Conservation (phyloP, 1,140 invertebrate genomes). For the Eriocheir sinensis region DNA sequence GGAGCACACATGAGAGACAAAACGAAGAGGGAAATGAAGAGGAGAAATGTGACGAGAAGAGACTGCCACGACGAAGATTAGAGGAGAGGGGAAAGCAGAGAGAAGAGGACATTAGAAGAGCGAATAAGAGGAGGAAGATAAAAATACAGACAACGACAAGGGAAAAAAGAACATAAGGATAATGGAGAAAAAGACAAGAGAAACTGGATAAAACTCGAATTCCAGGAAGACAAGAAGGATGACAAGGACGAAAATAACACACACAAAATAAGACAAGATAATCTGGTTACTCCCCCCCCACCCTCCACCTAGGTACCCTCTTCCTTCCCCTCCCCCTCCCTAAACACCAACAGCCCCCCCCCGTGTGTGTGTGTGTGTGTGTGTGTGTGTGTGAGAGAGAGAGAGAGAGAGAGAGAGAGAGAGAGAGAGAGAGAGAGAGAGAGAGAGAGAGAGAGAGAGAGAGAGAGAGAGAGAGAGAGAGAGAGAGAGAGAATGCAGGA, state of each 20-base stretch:
- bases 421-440: not conserved
- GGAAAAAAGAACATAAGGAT: not conserved
- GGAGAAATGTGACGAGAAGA: not conserved
- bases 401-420: constrained; percentile 11
- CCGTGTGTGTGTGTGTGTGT: constrained; percentile 50
- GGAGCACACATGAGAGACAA: not conserved
- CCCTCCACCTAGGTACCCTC: not conserved
- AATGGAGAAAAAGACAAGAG: not conserved
- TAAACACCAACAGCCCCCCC: not conserved
- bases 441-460: not conserved
- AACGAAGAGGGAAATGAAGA: not conserved
- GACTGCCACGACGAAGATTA: not conserved
- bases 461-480: not conserved
- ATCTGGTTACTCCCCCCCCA: not conserved
- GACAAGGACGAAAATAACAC: not conserved
- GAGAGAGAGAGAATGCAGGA: not conserved
- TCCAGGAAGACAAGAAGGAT: no score
- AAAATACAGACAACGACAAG: no score
- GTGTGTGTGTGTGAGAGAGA: constrained; percentile 39
- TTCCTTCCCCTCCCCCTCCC: not conserved
- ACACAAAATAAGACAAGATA: no score
- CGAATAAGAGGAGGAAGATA: constrained; percentile 8
- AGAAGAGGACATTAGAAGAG: no score
- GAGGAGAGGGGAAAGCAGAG: constrained; percentile 5
- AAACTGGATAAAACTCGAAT: not conserved